Evolutionary conservation across 2,113 vertebrate genomes (phyloP).

Genomic region (Paedocypris sp.): DNA sequence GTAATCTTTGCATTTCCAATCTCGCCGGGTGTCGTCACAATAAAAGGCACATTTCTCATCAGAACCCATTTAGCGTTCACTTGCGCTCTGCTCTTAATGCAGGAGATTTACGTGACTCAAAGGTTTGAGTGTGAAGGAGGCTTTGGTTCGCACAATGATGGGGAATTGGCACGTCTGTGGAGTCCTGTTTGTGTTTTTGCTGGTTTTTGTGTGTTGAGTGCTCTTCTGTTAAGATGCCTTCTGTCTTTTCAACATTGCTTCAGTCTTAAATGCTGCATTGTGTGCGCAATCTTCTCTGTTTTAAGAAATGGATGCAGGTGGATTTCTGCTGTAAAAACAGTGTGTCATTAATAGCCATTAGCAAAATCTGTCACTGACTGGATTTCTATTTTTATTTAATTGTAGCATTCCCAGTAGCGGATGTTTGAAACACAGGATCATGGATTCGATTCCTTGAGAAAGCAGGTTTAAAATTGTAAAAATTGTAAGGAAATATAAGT

Average conservation of each 20-base stretch:
- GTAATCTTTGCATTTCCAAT: background rate
- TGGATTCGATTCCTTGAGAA: no score
- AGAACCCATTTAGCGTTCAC: background rate
- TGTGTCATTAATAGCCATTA: no score
- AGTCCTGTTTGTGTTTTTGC: constrained; percentile 11
- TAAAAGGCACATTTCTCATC: background rate
- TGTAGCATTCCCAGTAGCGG: no score
- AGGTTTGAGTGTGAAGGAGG: background rate
- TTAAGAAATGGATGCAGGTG: constrained; percentile 18
- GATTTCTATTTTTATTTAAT: no score
- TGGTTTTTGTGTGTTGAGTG: background rate
- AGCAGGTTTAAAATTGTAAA: no score
- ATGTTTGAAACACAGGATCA: no score
- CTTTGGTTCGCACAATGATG: background rate
- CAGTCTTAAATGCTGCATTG: background rate
- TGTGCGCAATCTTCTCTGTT: background rate
- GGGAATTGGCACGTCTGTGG: constrained; percentile 2
- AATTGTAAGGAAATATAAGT: no score
- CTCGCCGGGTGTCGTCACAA: background rate
- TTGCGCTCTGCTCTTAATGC: background rate
- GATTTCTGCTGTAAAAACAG: no score
- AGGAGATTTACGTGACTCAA: background rate
- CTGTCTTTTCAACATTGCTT: constrained; percentile 14
- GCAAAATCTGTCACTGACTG: no score
- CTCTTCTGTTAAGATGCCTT: constrained; percentile 8